These are phyloP conservation scores for Corynorhinus townsendii DNA, from an alignment of 2,113 vertebrate species.

Conservation along the genomic window DNA sequence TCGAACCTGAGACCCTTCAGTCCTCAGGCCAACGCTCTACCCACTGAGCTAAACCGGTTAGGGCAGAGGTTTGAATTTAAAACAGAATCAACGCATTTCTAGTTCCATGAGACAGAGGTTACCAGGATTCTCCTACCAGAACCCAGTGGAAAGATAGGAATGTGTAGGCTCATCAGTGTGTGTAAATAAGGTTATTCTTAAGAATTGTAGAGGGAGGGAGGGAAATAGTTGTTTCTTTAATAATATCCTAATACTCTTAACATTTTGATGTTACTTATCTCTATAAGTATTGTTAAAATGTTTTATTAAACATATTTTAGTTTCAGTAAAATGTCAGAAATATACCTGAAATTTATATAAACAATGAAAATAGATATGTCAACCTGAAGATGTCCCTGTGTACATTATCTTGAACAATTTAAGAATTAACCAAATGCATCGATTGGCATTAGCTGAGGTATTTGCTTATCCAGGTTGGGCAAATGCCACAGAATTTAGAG, in stretches of 20 bases:
- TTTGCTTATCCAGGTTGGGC: background rate
- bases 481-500: background rate
- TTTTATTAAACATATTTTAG: background rate
- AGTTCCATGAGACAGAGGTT: background rate
- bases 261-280: background rate
- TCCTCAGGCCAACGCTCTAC: no score
- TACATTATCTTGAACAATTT: background rate
- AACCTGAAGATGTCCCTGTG: background rate
- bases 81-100: background rate
- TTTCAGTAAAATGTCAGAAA: background rate
- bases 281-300: background rate
- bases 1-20: no score
- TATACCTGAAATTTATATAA: background rate
- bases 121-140: background rate
- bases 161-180: background rate
- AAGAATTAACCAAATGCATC: background rate
- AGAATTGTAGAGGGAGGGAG: background rate
- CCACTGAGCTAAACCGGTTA: no score
- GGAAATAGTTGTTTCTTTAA: background rate
- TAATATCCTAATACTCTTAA: background rate
- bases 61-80: background rate
- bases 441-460: background rate
- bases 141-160: background rate
- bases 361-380: background rate
- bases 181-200: background rate